Evolutionary conservation across 2,888 invertebrate genomes (phyloP).

Genomic region (Cecidostiba fungosa): DNA sequence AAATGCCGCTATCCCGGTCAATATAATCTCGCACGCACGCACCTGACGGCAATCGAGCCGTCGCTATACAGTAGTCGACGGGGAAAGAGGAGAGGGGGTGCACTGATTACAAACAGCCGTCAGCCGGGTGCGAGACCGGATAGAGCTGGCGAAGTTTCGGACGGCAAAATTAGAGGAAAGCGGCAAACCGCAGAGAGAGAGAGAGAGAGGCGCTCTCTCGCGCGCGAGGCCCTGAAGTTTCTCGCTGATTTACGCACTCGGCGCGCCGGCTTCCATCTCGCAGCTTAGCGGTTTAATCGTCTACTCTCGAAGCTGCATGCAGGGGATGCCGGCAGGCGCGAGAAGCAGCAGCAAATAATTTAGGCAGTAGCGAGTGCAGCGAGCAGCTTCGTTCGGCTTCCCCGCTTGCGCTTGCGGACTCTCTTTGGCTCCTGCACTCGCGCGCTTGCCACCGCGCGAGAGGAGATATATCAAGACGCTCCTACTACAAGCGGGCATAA

Average conservation of each 20-base stretch:
- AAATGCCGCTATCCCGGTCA: too few relatives aligned
- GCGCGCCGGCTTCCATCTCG: slow-evolving; percentile 65
- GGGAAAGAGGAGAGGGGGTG: not conserved
- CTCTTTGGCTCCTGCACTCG: too few relatives aligned
- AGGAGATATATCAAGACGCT: slow-evolving; percentile 20
- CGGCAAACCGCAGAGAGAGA: slow-evolving; percentile 56
- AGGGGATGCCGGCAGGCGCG: not conserved
- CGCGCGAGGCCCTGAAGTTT: slow-evolving; percentile 39
- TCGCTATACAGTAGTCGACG: too few relatives aligned
- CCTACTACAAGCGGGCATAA: slow-evolving; percentile 31
- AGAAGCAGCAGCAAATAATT: slow-evolving; percentile 57
- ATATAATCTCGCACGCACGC: too few relatives aligned
- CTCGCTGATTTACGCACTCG: slow-evolving; percentile 70
- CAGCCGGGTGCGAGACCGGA: not conserved
- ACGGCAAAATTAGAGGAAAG: slow-evolving; percentile 53
- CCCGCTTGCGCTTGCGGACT: not conserved
- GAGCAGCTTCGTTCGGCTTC: slow-evolving; percentile 59
- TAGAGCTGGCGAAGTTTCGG: slow-evolving; percentile 55
- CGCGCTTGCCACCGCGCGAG: not conserved
- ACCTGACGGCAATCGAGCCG: too few relatives aligned
- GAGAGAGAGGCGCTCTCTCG: not conserved
- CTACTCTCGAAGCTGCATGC: slow-evolving; percentile 53
- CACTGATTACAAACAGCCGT: slow-evolving; percentile 34
- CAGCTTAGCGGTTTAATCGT: slow-evolving; percentile 68
- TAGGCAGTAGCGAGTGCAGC: slow-evolving; percentile 57